These are phyloP conservation scores for Syrphus vitripennis DNA, from an alignment of 2,888 invertebrate genomes.

Conservation along the genomic window DNA sequence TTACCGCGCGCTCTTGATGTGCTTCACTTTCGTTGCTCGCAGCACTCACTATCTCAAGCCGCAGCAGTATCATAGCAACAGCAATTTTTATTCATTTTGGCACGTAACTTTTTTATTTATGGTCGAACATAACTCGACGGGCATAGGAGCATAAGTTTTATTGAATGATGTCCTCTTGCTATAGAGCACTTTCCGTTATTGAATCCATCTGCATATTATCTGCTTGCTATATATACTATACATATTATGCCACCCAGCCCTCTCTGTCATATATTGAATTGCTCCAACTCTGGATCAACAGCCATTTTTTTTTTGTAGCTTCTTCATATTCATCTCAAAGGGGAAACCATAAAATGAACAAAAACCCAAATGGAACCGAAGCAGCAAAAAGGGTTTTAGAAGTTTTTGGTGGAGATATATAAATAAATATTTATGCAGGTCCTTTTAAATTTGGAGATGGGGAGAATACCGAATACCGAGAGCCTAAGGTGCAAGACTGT, in stretches of 20 bases:
- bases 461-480: neutral
- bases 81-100: slow-evolving; percentile 72
- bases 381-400: slow-evolving; percentile 53
- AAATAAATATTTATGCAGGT: slow-evolving; percentile 68
- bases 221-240: neutral
- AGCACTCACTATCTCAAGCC: neutral
- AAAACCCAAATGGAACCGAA: neutral
- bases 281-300: slow-evolving; percentile 27
- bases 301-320: slow-evolving; percentile 19
- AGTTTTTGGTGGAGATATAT: slow-evolving; percentile 44
- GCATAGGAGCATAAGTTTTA: slow-evolving; percentile 73
- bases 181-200: slow-evolving; percentile 73
- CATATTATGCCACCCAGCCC: neutral
- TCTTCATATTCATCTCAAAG: slow-evolving; percentile 47
- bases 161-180: slow-evolving; percentile 73
- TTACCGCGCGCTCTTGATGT: neutral
- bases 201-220: slow-evolving; percentile 74
- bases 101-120: slow-evolving; percentile 74
- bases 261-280: slow-evolving; percentile 18
- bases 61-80: neutral
- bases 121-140: slow-evolving; percentile 73
- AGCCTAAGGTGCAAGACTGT: slow-evolving; percentile 19
- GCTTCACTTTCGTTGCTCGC: neutral
- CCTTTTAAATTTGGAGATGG: neutral
- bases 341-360: slow-evolving; percentile 44